Conservation (phyloP, 2,797 vertebrate species). For the Gallinago solitaria region DNA sequence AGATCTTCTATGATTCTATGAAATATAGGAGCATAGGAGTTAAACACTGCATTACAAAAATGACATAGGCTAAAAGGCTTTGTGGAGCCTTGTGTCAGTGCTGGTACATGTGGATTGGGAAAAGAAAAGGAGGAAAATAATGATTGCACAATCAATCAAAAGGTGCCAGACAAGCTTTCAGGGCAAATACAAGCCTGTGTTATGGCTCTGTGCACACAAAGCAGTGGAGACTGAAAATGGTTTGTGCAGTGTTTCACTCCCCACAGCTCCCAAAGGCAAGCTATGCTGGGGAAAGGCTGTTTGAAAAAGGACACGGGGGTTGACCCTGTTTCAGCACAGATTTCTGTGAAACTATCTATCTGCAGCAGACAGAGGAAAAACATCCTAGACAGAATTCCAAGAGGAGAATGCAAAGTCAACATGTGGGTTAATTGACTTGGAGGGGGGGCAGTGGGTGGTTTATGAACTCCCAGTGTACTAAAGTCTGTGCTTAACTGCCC, state of each 20-base stretch:
- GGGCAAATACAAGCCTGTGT: neutral
- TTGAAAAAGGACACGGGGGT: neutral
- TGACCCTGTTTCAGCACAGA: neutral
- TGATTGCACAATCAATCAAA: neutral
- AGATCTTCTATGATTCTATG: neutral
- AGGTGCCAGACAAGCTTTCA: neutral
- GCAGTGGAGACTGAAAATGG: neutral
- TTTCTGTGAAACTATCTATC: neutral
- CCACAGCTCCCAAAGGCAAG: neutral
- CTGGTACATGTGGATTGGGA: neutral
- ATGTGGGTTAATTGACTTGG: neutral
- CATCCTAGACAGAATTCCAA: neutral
- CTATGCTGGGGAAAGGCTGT: neutral
- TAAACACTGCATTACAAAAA: neutral
- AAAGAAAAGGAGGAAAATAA: conserved; percentile 14
- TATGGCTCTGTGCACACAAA: neutral
- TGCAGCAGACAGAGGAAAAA: neutral
- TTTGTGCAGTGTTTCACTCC: neutral
- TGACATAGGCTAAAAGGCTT: neutral
- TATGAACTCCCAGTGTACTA: neutral
- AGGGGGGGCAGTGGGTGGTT: neutral
- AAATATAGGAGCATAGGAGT: neutral
- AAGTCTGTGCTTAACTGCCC: neutral
- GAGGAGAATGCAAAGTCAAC: conserved; percentile 14
- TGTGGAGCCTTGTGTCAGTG: neutral